Evolutionary conservation across 2,113 vertebrate species (phyloP).

Genomic region (Crotalus helleri): DNA sequence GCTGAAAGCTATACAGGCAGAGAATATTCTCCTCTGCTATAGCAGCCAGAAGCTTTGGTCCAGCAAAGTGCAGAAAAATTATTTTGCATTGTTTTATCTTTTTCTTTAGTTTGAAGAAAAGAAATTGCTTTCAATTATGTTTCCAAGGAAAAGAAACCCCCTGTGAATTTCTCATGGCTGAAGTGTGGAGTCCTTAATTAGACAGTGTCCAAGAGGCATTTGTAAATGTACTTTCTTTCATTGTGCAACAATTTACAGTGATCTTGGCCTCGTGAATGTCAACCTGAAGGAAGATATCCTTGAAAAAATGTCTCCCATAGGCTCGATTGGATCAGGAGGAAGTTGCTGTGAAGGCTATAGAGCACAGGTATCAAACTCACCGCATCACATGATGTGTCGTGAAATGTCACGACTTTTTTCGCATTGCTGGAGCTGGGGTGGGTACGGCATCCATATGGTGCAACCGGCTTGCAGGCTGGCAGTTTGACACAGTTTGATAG

Average conservation of each 20-base stretch:
- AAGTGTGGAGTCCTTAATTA: background rate
- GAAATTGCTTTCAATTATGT: background rate
- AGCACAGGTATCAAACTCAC: too few relatives aligned
- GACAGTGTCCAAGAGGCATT: background rate
- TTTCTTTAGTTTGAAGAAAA: background rate
- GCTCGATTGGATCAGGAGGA: background rate
- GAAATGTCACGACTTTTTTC: rapidly evolving
- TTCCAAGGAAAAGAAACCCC: background rate
- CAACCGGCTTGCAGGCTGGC: too few relatives aligned
- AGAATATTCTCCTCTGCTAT: background rate
- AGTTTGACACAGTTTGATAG: too few relatives aligned
- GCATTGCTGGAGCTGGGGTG: too few relatives aligned
- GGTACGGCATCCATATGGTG: too few relatives aligned
- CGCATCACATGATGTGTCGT: too few relatives aligned
- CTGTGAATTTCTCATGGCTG: background rate
- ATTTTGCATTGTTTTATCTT: background rate
- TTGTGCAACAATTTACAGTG: background rate
- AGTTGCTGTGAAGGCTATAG: background rate
- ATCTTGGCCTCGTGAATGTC: background rate
- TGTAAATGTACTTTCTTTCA: background rate
- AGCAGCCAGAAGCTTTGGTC: background rate
- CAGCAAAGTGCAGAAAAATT: background rate
- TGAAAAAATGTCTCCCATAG: background rate
- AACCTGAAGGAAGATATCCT: background rate
- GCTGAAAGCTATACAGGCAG: background rate